A percentile compares a stretch with the other conserved stretches of the same genome.
phyloP scores from a whole-genome alignment of 2,113 vertebrate genomes.

The Sturnus vulgaris region DNA sequence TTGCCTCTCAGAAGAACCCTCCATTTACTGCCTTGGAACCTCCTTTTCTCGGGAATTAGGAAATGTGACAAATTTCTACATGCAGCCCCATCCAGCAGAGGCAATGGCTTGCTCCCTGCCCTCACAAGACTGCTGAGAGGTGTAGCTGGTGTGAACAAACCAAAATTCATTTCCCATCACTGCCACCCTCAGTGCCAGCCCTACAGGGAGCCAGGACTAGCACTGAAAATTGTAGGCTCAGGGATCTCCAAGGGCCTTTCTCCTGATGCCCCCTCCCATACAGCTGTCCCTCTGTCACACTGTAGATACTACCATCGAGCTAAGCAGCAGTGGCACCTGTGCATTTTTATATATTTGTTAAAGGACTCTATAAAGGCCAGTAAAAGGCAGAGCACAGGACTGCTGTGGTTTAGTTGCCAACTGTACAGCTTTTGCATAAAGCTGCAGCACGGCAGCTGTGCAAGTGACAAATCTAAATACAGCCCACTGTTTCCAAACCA shows the following conservation, averaged over 20 bases:
- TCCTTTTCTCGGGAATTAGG: not conserved
- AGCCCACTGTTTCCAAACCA: not conserved
- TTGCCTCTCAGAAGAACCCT: not conserved
- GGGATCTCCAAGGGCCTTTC: not conserved
- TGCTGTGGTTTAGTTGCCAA: fast-evolving
- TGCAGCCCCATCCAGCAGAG: not conserved
- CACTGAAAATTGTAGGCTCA: fast-evolving
- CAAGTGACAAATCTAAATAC: not conserved
- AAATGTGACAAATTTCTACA: not conserved
- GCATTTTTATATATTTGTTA: not conserved
- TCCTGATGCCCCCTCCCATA: not conserved
- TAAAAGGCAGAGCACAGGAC: not conserved
- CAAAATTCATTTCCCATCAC: not conserved
- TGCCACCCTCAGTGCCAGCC: not conserved
- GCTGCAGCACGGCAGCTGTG: not conserved
- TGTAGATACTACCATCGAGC: not conserved
- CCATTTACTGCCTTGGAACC: not conserved
- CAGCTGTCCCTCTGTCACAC: not conserved
- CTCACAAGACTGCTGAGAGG: not conserved
- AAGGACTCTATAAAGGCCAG: not conserved
- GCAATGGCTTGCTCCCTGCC: not conserved
- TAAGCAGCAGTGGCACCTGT: not conserved
- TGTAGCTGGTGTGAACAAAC: not conserved
- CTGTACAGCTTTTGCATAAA: not conserved
- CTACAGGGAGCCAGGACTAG: not conserved